Percentiles rank a stretch among this genome's conserved stretches.
Evolutionary conservation across 2,113 vertebrate species (phyloP).

Genomic region (Serinus canaria): DNA sequence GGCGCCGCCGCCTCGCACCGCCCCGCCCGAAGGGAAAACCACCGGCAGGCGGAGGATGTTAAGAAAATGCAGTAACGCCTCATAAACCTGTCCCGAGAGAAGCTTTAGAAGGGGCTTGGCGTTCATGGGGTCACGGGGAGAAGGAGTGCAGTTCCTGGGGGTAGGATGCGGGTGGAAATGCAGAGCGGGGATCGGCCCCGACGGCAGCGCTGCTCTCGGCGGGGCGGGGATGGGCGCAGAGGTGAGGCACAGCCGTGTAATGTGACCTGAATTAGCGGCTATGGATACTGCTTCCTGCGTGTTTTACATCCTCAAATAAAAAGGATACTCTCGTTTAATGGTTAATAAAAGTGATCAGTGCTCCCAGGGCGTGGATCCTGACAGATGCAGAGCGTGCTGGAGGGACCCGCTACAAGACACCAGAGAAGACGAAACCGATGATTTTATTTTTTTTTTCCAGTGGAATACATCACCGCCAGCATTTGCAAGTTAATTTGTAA

Average conservation of each 20-base stretch:
- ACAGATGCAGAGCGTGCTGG: constrained; percentile 22
- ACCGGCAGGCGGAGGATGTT: background rate
- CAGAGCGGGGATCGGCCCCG: rapidly evolving
- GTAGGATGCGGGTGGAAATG: background rate
- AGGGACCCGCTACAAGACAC: constrained; percentile 23
- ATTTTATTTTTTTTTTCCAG: background rate
- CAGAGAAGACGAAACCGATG: background rate
- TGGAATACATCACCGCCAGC: background rate
- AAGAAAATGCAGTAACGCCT: background rate
- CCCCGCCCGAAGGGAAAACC: background rate
- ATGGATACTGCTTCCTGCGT: background rate
- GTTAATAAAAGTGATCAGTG: constrained; percentile 64
- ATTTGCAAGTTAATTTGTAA: constrained; percentile 63
- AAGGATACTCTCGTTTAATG: constrained; percentile 57
- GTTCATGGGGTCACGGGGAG: background rate
- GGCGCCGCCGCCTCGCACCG: background rate
- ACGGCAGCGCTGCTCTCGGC: background rate
- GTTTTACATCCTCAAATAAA: constrained; percentile 63
- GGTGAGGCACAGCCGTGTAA: background rate
- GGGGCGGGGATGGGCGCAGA: background rate
- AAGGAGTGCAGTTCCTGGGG: background rate
- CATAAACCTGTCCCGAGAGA: background rate
- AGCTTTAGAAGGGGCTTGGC: background rate
- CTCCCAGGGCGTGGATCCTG: constrained; percentile 27
- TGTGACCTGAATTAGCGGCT: constrained; percentile 28